A percentile compares a stretch with the other conserved stretches of the same genome.
These are phyloP conservation scores for Nowickia ferox DNA, from an alignment of 2,888 invertebrate genomes.

Conservation along the genomic window DNA sequence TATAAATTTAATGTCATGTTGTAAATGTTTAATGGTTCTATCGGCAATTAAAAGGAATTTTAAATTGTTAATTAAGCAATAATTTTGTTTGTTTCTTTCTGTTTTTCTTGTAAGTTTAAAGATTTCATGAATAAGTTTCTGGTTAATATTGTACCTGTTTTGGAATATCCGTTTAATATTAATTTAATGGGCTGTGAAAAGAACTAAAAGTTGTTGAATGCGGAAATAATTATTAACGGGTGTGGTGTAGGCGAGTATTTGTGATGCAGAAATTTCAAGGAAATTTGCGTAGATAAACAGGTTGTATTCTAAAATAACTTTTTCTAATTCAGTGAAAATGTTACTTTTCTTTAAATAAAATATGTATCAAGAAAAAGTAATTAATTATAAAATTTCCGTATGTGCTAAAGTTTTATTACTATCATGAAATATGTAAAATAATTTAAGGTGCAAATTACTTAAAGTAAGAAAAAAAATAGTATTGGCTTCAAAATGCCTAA, in stretches of 20 bases:
- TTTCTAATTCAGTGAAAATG: conserved; percentile 44
- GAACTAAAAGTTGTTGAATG: not conserved
- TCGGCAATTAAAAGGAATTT: conserved; percentile 72
- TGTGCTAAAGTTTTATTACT: not conserved
- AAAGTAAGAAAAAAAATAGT: no score
- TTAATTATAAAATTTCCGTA: conserved; percentile 1
- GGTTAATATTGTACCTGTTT: conserved; percentile 67
- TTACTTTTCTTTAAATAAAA: conserved; percentile 9
- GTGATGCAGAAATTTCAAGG: conserved; percentile 36
- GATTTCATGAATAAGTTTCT: conserved; percentile 51
- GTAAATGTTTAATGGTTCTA: conserved; percentile 68
- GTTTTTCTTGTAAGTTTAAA: conserved; percentile 25
- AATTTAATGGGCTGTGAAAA: conserved; percentile 15
- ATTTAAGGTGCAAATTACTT: no score
- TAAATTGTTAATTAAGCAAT: conserved; percentile 72
- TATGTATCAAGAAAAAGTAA: conserved; percentile 11
- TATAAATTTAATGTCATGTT: conserved; percentile 70
- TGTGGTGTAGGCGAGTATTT: conserved; percentile 37
- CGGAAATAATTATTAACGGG: conserved; percentile 26
- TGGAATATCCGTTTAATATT: conserved; percentile 40
- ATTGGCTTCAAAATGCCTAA: no score
- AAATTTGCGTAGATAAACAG: conserved; percentile 32
- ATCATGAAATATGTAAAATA: no score
- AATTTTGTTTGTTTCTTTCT: conserved; percentile 56
- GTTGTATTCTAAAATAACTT: conserved; percentile 7